Evolutionary conservation across 1,140 invertebrate genomes (phyloP), one percentile per base, ranked within the genome.

Genomic region (Pseudomyrmex dendroicus): DNA sequence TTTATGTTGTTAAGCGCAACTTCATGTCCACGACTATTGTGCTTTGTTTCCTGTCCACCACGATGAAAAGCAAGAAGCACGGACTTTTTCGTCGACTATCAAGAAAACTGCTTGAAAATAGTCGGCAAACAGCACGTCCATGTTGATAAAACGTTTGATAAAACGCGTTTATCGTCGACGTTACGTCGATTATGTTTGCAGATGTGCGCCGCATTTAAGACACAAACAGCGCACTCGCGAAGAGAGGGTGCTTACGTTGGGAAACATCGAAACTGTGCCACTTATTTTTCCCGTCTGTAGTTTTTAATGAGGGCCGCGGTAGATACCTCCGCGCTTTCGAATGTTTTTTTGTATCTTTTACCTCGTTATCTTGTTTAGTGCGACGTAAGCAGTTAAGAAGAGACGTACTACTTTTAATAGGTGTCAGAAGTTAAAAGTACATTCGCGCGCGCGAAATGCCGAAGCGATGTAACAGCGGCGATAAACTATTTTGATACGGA

Each of bases 361-460:
- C 10, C 73, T 87, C 82, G 80, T 87, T 84, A 87, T 84, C 82
- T 78, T 86, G 86, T 86, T 87, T 87, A 86, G 48, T 35, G 84
- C 84, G 64, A 68, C 84, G 78, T 83, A 84, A 86, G 80, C 84
- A 73, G 84, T 83, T 83, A 61, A 83, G 22, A 50, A 63, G 50
- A 64, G 61, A 86, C 56, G 76, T 77, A 48, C 66, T 68, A 64
- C 86, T 83, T 87, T 87, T 87, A 83, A 87, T 86, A 77, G 74
- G 56, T 67, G 76, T 80, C 66, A 72, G 15, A 80, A 80, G 76
- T 80, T 77, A 50, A 66, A 72, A 72, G 76, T 44, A 59, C 46
- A 80, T 80, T 80, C 76, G 4, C 35, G 35, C 35, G 35, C 35
- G 35, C 35, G 35, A 59, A 64, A 78, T 22, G 17, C 13, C 73